Evolutionary conservation across 1,140 invertebrate species (phyloP).

Genomic region (Brachionus paranguensis): DNA sequence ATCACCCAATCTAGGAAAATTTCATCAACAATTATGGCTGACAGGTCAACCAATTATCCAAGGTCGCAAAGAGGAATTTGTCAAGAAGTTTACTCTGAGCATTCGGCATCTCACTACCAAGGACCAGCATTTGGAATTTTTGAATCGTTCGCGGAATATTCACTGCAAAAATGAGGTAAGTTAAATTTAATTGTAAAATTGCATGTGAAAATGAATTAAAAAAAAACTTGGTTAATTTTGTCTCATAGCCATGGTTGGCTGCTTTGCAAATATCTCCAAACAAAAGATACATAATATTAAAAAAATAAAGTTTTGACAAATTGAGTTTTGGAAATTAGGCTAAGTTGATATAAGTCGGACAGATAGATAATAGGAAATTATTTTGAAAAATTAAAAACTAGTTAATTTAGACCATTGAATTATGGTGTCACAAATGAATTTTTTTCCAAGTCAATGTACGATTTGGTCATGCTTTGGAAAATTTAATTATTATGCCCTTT

Average conservation of each 20-base stretch:
- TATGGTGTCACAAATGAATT: constrained; percentile 10
- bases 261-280: background rate
- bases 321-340: background rate
- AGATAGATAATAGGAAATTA: background rate
- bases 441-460: background rate
- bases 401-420: background rate
- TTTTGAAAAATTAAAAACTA: background rate
- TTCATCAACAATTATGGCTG: constrained; percentile 86
- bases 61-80: constrained; percentile 7
- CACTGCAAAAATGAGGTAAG: constrained; percentile 40
- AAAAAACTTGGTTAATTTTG: constrained; percentile 7
- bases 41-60: constrained; percentile 63
- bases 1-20: constrained; percentile 74
- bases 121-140: background rate
- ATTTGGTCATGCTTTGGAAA: constrained; percentile 4
- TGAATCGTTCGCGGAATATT: background rate
- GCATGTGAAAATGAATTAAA: background rate
- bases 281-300: background rate
- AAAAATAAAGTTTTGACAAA: background rate
- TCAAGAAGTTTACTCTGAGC: background rate
- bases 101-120: background rate
- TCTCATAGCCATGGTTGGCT: constrained; percentile 12
- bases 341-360: constrained; percentile 29
- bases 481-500: constrained; percentile 12
- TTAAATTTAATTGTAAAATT: background rate